A percentile compares a stretch with the other conserved stretches of the same genome.
Conservation (phyloP, 1,140 invertebrate species). For the Orchestia grillus region DNA sequence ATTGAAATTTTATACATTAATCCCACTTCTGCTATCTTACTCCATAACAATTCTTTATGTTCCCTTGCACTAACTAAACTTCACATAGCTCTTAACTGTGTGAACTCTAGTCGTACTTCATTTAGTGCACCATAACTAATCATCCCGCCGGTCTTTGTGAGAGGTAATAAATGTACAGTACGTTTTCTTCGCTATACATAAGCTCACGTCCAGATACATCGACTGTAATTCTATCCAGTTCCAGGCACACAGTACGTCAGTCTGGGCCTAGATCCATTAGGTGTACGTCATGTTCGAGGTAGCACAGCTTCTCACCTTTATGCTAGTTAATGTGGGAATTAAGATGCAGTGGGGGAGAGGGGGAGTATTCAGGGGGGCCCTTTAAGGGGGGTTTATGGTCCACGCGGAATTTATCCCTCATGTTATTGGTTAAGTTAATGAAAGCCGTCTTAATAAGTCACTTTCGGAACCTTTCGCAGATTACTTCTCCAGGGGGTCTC, state of each 20-base stretch:
- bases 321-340: slow-evolving; percentile 18
- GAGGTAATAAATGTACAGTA: neutral
- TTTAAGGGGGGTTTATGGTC: slow-evolving; percentile 12
- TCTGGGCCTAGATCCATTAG: neutral
- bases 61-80: neutral
- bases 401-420: slow-evolving; percentile 8
- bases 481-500: slow-evolving; percentile 45
- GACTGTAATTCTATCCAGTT: neutral
- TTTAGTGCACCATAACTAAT: neutral
- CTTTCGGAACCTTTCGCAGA: slow-evolving; percentile 13
- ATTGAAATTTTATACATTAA: neutral
- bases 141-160: neutral
- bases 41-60: neutral
- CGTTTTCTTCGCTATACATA: neutral
- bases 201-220: neutral
- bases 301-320: slow-evolving; percentile 35
- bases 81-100: neutral
- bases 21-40: neutral
- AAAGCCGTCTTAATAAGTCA: slow-evolving; percentile 44
- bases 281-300: neutral
- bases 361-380: neutral
- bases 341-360: slow-evolving; percentile 11
- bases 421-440: slow-evolving; percentile 54
- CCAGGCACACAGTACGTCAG: neutral
- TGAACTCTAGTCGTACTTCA: neutral